Evolutionary conservation across 2,113 vertebrate species (phyloP).

Genomic region (Amblyopsis rosae): DNA sequence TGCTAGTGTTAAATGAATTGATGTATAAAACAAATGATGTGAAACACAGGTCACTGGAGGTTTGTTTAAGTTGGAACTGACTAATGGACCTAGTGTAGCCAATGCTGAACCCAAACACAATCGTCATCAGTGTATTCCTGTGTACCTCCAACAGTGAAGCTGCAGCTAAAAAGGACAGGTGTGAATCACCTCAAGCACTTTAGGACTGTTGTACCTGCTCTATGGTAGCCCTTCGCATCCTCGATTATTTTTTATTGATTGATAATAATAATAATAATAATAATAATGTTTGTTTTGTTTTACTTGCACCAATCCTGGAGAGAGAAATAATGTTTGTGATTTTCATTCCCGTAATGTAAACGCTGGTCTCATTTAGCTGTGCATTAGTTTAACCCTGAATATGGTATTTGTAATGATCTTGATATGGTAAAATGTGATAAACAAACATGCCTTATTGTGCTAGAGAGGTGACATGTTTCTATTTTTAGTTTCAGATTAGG

Average conservation of each 20-base stretch:
- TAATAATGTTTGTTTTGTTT: slow-evolving; percentile 20
- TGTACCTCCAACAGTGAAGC: slow-evolving; percentile 33
- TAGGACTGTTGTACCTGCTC: slow-evolving; percentile 55
- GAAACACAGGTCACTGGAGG: slow-evolving; percentile 24
- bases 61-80: slow-evolving; percentile 7
- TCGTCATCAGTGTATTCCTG: slow-evolving; percentile 15
- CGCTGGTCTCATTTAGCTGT: slow-evolving; percentile 15
- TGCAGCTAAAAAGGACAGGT: slow-evolving; percentile 35
- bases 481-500: too few species aligned
- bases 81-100: slow-evolving; percentile 26
- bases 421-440: slow-evolving; percentile 56
- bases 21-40: slow-evolving; percentile 15
- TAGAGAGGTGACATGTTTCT: slow-evolving; percentile 33
- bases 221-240: slow-evolving; percentile 30
- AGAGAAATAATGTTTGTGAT: not conserved
- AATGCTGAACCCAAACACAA: slow-evolving; percentile 25
- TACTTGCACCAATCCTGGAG: slow-evolving; percentile 13
- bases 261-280: slow-evolving; percentile 38
- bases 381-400: slow-evolving; percentile 14
- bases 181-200: slow-evolving; percentile 44
- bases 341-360: not conserved
- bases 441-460: slow-evolving; percentile 68
- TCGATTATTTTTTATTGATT: not conserved
- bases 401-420: slow-evolving; percentile 24
- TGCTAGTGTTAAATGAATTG: slow-evolving; percentile 16